Conservation (phyloP, 2,113 vertebrate genomes). For the Cyanistes caeruleus region DNA sequence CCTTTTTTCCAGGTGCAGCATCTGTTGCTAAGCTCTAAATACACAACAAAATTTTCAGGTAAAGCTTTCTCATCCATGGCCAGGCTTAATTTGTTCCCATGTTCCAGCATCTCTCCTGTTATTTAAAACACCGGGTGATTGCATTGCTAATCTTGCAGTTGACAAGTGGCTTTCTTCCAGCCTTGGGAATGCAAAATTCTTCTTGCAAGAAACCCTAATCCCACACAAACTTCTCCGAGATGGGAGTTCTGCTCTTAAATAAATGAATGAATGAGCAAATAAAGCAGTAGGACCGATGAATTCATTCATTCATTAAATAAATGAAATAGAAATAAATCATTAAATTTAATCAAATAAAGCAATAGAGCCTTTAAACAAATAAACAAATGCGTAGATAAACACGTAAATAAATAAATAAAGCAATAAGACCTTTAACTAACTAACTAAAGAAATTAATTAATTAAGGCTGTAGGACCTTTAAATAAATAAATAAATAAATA, state of each 20-base stretch:
- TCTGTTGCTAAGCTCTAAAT: neutral
- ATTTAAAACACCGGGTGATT: neutral
- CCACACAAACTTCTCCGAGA: neutral
- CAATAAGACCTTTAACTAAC: no score
- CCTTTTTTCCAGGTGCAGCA: neutral
- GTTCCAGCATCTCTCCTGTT: neutral
- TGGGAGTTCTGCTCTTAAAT: neutral
- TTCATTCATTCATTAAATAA: no score
- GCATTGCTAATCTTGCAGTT: neutral
- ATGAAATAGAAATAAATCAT: no score
- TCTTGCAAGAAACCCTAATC: neutral
- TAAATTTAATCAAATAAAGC: no score
- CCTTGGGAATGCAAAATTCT: neutral
- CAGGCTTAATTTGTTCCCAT: slow-evolving; percentile 11
- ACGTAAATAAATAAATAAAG: no score
- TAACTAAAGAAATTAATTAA: no score
- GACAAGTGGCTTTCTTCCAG: neutral
- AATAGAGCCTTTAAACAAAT: no score
- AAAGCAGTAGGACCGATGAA: no score
- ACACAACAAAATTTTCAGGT: neutral
- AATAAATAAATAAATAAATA: neutral
- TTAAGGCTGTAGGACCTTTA: no score
- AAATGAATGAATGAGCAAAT: neutral
- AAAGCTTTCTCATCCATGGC: neutral
- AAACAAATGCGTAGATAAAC: no score